Conservation (phyloP, 1,140 invertebrate genomes). For the Pogonus chalceus region DNA sequence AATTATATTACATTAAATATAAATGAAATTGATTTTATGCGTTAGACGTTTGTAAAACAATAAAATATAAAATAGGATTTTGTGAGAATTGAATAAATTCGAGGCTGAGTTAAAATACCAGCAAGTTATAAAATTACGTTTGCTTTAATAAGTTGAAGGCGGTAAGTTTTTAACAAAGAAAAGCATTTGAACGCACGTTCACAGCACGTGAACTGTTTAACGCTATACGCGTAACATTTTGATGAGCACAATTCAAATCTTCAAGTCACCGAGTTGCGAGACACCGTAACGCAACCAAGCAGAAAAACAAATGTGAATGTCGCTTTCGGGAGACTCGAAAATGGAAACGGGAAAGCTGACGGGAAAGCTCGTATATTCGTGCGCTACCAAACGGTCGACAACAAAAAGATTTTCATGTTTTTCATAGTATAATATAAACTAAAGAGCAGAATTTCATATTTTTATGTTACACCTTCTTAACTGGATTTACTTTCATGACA, state of each 20-base stretch:
- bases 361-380: background rate
- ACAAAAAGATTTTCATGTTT: background rate
- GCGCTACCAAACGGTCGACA: background rate
- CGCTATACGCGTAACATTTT: background rate
- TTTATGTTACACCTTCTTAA: too few species aligned
- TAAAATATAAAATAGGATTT: too few species aligned
- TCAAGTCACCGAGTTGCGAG: background rate
- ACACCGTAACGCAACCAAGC: background rate
- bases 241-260: background rate
- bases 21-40: too few species aligned
- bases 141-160: too few species aligned
- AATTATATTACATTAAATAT: too few species aligned
- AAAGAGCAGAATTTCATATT: too few species aligned
- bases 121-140: too few species aligned
- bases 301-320: slow-evolving; percentile 3
- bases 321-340: background rate
- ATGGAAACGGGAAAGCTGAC: background rate
- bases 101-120: too few species aligned
- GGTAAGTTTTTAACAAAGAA: background rate
- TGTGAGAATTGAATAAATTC: too few species aligned
- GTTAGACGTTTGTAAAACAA: too few species aligned
- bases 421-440: too few species aligned
- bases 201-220: background rate
- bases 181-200: background rate
- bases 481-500: too few species aligned